A percentile compares a stretch with the other conserved stretches of the same genome.
Conservation (phyloP, 1,140 invertebrate species). For the Chymomyza costata region DNA sequence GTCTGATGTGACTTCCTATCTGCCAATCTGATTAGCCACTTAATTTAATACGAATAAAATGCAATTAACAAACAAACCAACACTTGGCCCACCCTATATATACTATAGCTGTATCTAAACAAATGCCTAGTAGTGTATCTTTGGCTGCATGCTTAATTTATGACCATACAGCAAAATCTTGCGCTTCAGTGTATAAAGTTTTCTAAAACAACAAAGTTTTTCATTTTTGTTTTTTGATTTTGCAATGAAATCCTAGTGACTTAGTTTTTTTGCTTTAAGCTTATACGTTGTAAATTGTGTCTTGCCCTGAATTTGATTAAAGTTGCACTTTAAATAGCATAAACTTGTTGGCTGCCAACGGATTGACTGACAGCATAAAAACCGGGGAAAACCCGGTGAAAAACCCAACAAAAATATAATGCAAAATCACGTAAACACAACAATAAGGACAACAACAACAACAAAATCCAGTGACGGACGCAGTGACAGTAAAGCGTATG, state of each 20-base stretch:
- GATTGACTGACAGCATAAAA: constrained; percentile 1
- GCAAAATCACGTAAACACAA: constrained; percentile 31
- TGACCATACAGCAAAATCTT: constrained; percentile 20
- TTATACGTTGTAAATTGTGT: constrained; percentile 25
- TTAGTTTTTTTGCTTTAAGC: constrained; percentile 65
- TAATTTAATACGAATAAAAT: too few species aligned
- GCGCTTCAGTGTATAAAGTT: too few species aligned
- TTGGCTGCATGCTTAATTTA: constrained; percentile 64
- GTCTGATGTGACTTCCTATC: too few species aligned
- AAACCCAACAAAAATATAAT: too few species aligned
- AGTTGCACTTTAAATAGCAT: too few species aligned
- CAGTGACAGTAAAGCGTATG: constrained; percentile 9
- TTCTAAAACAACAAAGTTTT: too few species aligned
- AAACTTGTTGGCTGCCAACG: too few species aligned
- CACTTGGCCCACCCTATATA: too few species aligned
- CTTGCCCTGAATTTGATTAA: neutral
- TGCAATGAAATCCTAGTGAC: constrained; percentile 51
- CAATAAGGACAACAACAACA: constrained; percentile 5
- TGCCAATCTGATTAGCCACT: too few species aligned
- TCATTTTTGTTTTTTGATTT: constrained; percentile 21
- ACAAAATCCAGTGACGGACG: neutral
- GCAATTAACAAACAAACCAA: too few species aligned
- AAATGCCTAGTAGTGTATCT: constrained; percentile 30
- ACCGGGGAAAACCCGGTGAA: constrained; percentile 8
- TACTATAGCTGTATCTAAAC: constrained; percentile 5